phyloP scores from a whole-genome alignment of 2,888 invertebrate species.

The Habrosyne pyritoides region DNA sequence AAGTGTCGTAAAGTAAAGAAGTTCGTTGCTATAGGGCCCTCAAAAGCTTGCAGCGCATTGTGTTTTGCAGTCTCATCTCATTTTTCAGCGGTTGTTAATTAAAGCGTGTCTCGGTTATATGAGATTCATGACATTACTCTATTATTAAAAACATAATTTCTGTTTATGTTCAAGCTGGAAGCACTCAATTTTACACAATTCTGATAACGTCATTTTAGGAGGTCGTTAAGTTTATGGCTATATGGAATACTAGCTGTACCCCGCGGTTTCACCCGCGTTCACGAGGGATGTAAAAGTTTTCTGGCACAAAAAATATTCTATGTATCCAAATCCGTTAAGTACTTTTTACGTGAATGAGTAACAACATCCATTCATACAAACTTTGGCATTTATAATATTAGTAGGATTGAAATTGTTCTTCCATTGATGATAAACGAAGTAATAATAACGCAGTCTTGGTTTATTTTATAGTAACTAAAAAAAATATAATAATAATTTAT shows the following conservation, averaged over 20 bases:
- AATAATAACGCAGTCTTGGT: too few relatives aligned
- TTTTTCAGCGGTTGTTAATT: neutral
- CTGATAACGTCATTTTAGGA: constrained; percentile 64
- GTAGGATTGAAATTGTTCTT: too few relatives aligned
- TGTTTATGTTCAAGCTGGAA: constrained; percentile 47
- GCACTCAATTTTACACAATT: constrained; percentile 60
- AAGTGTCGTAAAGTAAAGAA: too few relatives aligned
- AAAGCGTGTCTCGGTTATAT: constrained; percentile 20
- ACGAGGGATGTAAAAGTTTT: too few relatives aligned
- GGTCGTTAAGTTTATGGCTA: constrained; percentile 58
- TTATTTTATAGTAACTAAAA: too few relatives aligned
- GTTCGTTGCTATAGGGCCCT: neutral
- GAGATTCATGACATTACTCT: constrained; percentile 41
- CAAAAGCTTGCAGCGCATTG: neutral
- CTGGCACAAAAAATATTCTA: too few relatives aligned
- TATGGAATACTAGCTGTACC: constrained; percentile 46
- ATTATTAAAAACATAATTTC: constrained; percentile 50
- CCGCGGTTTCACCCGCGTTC: constrained; percentile 14
- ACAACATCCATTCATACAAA: too few relatives aligned
- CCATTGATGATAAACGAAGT: too few relatives aligned
- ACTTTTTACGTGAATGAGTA: too few relatives aligned
- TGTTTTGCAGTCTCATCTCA: neutral
- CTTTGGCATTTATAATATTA: too few relatives aligned
- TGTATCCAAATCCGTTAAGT: too few relatives aligned
- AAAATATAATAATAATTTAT: too few relatives aligned